phyloP scores from a whole-genome alignment of 2,888 invertebrate genomes.

The Octodonta nipae region DNA sequence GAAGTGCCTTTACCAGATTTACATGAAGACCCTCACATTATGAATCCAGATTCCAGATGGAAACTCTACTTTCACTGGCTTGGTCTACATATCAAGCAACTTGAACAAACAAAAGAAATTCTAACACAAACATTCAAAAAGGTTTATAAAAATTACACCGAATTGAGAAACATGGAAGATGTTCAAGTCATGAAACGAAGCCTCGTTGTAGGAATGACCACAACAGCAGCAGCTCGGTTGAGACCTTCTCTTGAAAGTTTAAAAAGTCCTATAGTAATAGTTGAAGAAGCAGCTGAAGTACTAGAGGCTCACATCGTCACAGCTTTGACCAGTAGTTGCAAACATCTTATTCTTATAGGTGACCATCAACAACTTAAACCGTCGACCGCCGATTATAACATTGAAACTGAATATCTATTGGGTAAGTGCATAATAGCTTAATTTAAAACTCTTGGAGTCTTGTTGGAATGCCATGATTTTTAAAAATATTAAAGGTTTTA shows the following conservation, averaged over 20 bases:
- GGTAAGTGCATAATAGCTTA: too few relatives aligned
- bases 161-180: slow-evolving; percentile 1
- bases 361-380: slow-evolving; percentile 50
- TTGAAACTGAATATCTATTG: slow-evolving; percentile 52
- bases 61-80: too few relatives aligned
- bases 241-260: slow-evolving; percentile 48
- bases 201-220: slow-evolving; percentile 53
- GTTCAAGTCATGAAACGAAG: slow-evolving; percentile 4
- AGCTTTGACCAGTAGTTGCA: slow-evolving; percentile 44
- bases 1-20: too few relatives aligned
- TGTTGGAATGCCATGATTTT: too few relatives aligned
- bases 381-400: slow-evolving; percentile 50
- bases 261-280: slow-evolving; percentile 54
- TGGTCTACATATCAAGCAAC: too few relatives aligned
- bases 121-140: not conserved
- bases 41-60: too few relatives aligned
- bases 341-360: slow-evolving; percentile 59
- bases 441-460: too few relatives aligned
- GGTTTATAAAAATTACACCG: not conserved
- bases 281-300: slow-evolving; percentile 84
- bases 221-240: slow-evolving; percentile 58
- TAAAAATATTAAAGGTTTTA: too few relatives aligned
- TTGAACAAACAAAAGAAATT: too few relatives aligned
- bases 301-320: slow-evolving; percentile 76
- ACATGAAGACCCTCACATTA: too few relatives aligned